phyloP scores from a whole-genome alignment of 1,140 invertebrate species.

The Drosophila sturtevanti region DNA sequence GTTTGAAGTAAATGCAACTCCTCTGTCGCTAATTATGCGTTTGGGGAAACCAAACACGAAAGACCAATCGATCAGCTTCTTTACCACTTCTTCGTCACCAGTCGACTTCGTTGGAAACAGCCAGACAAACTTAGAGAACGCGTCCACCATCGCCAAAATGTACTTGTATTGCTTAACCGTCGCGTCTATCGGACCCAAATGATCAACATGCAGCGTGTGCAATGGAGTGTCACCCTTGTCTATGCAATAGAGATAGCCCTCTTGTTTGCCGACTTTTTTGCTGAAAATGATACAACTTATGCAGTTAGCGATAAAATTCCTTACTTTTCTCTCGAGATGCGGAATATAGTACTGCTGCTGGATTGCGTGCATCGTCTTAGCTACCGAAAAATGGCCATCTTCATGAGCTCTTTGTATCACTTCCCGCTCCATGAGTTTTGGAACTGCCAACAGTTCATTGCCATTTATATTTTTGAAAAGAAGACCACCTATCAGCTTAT shows the following conservation, averaged over 20 bases:
- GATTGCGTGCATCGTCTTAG: too few species aligned
- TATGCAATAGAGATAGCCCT: slow-evolving; percentile 67
- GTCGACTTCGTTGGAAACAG: not conserved
- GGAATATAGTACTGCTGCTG: too few species aligned
- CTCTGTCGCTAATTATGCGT: not conserved
- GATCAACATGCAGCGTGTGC: slow-evolving; percentile 36
- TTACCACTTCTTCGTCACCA: not conserved
- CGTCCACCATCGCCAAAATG: slow-evolving; percentile 76
- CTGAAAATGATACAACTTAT: slow-evolving; percentile 2
- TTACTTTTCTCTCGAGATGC: not conserved
- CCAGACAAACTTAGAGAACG: not conserved
- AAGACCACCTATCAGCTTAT: too few species aligned
- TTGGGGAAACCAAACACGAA: not conserved
- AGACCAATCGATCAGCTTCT: not conserved
- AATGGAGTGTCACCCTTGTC: slow-evolving; percentile 36
- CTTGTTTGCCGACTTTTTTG: slow-evolving; percentile 75
- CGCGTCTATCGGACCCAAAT: slow-evolving; percentile 52
- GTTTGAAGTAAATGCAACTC: not conserved
- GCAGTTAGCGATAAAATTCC: not conserved
- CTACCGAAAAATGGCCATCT: too few species aligned
- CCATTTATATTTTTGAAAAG: too few species aligned
- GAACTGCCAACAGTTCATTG: too few species aligned
- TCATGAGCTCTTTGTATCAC: too few species aligned
- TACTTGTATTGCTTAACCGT: slow-evolving; percentile 80
- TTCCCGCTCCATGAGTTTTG: too few species aligned